These are phyloP conservation scores for Phortica variegata DNA, from an alignment of 1,140 invertebrate species.

Conservation along the genomic window DNA sequence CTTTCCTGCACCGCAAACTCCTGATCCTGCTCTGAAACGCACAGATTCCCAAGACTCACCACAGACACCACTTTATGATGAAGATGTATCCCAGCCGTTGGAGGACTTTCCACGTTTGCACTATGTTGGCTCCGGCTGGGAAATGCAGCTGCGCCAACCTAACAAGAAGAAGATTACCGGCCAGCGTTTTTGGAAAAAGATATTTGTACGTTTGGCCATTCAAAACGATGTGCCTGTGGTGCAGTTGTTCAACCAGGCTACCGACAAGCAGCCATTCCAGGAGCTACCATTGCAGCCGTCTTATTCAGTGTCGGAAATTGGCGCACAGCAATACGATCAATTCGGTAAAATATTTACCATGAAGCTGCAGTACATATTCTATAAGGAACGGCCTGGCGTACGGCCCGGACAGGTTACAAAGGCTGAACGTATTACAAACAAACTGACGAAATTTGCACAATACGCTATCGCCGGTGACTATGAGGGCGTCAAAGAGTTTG, in stretches of 20 bases:
- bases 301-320: slow-evolving; percentile 88
- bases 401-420: slow-evolving; percentile 94
- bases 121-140: slow-evolving; percentile 88
- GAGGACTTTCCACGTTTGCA: slow-evolving; percentile 85
- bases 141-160: slow-evolving; percentile 93
- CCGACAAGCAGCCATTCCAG: slow-evolving; percentile 90
- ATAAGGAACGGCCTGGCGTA: slow-evolving; percentile 96
- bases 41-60: slow-evolving; percentile 77
- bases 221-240: slow-evolving; percentile 82
- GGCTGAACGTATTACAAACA: slow-evolving; percentile 85
- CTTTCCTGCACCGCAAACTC: slow-evolving; percentile 41
- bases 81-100: slow-evolving; percentile 88
- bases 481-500: slow-evolving; percentile 88
- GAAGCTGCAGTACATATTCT: slow-evolving; percentile 97
- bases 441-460: slow-evolving; percentile 89
- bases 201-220: slow-evolving; percentile 79
- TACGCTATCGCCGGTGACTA: slow-evolving; percentile 93
- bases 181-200: slow-evolving; percentile 96
- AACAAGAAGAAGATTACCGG: slow-evolving; percentile 99
- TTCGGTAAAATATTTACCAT: slow-evolving; percentile 99
- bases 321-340: slow-evolving; percentile 96
- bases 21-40: slow-evolving; percentile 49
- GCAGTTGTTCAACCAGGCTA: slow-evolving; percentile 80
- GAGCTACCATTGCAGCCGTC: slow-evolving; percentile 90
- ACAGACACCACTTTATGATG: slow-evolving; percentile 91